Percentiles rank a stretch among this genome's conserved stretches.
Evolutionary conservation across 2,113 vertebrate genomes (phyloP).

Genomic region (Meriones unguiculatus): DNA sequence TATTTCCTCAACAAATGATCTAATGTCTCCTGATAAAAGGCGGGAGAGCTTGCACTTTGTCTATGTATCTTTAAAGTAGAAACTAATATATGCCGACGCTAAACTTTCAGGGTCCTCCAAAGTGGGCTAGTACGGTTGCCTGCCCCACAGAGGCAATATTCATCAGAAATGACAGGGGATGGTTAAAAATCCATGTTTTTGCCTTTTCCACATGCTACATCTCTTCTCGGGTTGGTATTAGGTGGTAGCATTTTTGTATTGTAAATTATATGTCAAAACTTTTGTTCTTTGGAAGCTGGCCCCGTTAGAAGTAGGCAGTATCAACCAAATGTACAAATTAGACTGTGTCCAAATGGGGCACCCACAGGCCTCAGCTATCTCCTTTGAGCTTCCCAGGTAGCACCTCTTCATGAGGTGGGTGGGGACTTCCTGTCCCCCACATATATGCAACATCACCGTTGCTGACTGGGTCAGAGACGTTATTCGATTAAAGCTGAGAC

Average conservation of each 20-base stretch:
- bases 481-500: background rate
- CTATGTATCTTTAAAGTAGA: background rate
- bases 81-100: background rate
- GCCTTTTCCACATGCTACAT: background rate
- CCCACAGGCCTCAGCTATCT: background rate
- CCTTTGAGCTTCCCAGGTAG: background rate
- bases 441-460: background rate
- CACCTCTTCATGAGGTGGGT: background rate
- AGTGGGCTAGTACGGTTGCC: background rate
- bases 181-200: background rate
- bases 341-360: background rate
- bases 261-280: background rate
- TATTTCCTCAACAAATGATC: background rate
- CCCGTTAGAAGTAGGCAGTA: background rate
- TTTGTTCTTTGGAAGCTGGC: background rate
- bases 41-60: background rate
- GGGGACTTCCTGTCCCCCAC: background rate
- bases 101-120: background rate
- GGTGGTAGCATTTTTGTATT: background rate
- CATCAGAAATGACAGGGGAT: background rate
- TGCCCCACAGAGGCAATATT: background rate
- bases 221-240: background rate
- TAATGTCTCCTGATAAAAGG: background rate
- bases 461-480: background rate
- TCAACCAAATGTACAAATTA: constrained; percentile 24